These are phyloP conservation scores for Euwallacea fornicatus DNA, from an alignment of 1,140 invertebrate genomes.

Conservation along the genomic window DNA sequence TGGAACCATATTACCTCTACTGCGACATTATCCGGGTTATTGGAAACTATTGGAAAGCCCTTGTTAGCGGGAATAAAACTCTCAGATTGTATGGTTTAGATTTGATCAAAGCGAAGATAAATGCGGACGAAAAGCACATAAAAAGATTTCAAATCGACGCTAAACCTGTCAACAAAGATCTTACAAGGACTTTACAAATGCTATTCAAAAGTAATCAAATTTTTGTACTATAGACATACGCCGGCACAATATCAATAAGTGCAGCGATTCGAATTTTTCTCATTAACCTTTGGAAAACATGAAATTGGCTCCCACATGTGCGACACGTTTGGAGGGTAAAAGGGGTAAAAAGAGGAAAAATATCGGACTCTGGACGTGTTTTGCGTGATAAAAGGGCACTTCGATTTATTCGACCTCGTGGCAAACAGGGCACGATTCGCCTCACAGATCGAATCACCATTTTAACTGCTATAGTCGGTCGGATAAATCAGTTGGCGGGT, in stretches of 20 bases:
- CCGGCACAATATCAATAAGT: background rate
- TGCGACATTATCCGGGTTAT: too few species aligned
- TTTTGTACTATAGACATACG: too few species aligned
- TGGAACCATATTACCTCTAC: too few species aligned
- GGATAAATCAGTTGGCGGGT: background rate
- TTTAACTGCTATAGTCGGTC: background rate
- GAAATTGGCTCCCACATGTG: background rate
- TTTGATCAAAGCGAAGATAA: too few species aligned
- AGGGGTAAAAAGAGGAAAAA: conserved; percentile 1
- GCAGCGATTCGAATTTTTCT: background rate
- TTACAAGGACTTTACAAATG: too few species aligned
- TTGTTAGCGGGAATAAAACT: too few species aligned
- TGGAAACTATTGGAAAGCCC: too few species aligned
- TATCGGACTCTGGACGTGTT: background rate
- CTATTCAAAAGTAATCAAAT: too few species aligned
- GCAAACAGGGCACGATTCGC: conserved; percentile 3
- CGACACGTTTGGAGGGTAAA: background rate
- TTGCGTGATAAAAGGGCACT: background rate
- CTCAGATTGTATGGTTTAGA: too few species aligned
- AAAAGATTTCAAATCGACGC: too few species aligned
- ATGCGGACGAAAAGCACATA: too few species aligned
- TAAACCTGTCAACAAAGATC: too few species aligned
- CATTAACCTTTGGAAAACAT: background rate
- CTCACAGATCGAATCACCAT: background rate
- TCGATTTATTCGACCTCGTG: background rate